phyloP scores from a whole-genome alignment of 2,797 vertebrate genomes.

The Eurystomus glaucurus region DNA sequence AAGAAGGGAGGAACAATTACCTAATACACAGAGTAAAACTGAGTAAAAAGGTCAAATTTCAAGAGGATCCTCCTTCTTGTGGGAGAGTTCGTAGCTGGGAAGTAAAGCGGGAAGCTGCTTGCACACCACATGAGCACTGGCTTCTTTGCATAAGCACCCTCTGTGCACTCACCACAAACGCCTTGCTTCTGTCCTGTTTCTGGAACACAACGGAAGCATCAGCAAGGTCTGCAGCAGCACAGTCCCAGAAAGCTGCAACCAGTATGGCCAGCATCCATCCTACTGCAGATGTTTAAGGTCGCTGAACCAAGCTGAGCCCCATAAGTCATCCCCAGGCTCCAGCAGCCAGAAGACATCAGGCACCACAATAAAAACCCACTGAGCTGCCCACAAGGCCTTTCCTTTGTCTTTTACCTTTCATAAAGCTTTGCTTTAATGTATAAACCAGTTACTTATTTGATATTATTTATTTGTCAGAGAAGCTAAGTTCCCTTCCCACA shows the following conservation, averaged over 20 bases:
- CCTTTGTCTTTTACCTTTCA: neutral
- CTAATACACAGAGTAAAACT: neutral
- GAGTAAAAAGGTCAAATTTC: neutral
- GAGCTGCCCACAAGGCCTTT: neutral
- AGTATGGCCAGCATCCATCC: neutral
- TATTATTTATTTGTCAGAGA: neutral
- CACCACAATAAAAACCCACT: neutral
- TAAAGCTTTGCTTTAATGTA: neutral
- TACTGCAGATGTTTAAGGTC: neutral
- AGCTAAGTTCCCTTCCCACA: slow-evolving; percentile 20
- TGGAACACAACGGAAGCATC: neutral
- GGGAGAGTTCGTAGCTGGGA: neutral
- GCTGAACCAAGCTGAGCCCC: neutral
- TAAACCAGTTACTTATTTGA: neutral
- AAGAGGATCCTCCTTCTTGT: neutral
- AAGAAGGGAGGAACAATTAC: neutral
- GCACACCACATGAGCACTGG: neutral
- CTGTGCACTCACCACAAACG: too few relatives aligned
- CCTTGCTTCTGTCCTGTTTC: accelerated
- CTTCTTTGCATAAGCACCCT: neutral
- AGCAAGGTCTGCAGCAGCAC: neutral
- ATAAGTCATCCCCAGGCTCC: neutral
- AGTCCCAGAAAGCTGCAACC: neutral
- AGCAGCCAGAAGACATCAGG: neutral
- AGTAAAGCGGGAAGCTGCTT: neutral